Evolutionary conservation across 2,113 vertebrate species (phyloP).

Genomic region (Heptranchias perlo): DNA sequence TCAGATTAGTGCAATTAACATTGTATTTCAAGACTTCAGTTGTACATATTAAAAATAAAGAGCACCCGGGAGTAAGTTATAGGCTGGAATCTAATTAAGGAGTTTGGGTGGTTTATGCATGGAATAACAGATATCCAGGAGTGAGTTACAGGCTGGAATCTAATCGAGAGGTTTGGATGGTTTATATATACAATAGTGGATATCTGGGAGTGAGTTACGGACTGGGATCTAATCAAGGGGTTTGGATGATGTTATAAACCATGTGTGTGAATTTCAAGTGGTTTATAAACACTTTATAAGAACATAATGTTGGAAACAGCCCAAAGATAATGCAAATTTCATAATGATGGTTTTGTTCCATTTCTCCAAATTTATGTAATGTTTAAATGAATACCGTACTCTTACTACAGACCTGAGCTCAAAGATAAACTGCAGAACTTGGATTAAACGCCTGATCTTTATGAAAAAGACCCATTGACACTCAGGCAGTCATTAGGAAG

Average conservation of each 20-base stretch:
- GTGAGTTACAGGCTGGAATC: too few species aligned
- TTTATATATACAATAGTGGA: background rate
- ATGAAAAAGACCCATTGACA: conserved; percentile 32
- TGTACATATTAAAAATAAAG: background rate
- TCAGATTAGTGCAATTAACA: background rate
- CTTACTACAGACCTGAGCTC: background rate
- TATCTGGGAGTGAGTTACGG: background rate
- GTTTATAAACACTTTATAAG: background rate
- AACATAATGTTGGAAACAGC: conserved; percentile 2
- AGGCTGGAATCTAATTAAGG: background rate
- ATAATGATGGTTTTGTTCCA: conserved; percentile 7
- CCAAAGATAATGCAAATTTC: conserved; percentile 31
- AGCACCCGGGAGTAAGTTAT: background rate
- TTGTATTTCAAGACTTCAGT: background rate
- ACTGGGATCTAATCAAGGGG: background rate
- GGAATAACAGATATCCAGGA: background rate
- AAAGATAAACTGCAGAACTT: conserved; percentile 15
- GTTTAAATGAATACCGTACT: conserved; percentile 17
- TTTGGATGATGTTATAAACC: background rate
- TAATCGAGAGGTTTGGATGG: background rate
- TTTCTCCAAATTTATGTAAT: background rate
- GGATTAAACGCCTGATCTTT: background rate
- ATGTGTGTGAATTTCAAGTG: background rate
- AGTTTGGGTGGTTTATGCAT: too few species aligned
- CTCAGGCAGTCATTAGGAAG: background rate